Evolutionary conservation across 1,140 invertebrate genomes (phyloP).

Genomic region (Linepithema humile): DNA sequence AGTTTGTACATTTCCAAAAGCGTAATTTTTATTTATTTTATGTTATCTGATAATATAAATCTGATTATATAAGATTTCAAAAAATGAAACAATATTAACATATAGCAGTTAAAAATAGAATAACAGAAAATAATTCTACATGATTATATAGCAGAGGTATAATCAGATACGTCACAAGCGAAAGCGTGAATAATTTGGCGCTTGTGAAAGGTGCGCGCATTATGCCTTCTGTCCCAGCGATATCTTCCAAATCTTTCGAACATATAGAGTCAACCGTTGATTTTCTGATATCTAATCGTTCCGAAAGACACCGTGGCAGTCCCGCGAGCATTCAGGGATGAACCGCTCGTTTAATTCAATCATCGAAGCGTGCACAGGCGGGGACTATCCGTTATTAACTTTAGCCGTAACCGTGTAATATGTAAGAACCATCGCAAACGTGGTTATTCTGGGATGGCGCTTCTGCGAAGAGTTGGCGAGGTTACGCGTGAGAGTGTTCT

Average conservation of each 20-base stretch:
- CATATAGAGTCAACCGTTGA: conserved; percentile 24
- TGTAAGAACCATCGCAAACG: conserved; percentile 29
- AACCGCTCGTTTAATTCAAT: conserved; percentile 67
- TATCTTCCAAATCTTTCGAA: conserved; percentile 1
- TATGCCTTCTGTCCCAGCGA: background rate
- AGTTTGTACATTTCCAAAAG: too few relatives aligned
- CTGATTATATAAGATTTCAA: background rate
- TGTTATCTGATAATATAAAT: too few relatives aligned
- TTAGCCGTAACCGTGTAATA: conserved; percentile 61
- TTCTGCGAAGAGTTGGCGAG: conserved; percentile 12
- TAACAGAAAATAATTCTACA: background rate
- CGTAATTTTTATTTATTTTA: too few relatives aligned
- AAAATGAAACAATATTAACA: background rate
- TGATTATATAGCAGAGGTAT: background rate
- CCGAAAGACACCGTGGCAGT: conserved; percentile 15
- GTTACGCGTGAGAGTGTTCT: conserved; percentile 11
- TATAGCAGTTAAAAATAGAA: background rate
- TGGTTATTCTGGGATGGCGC: conserved; percentile 16
- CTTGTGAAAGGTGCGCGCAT: background rate
- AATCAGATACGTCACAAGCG: background rate
- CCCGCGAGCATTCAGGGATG: background rate
- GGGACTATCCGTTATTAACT: conserved; percentile 68
- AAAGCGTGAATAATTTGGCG: background rate
- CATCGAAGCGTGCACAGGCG: conserved; percentile 60
- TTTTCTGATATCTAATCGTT: conserved; percentile 54